These are phyloP conservation scores for Amphimallon solstitiale DNA, from an alignment of 2,888 invertebrate genomes.

Conservation along the genomic window DNA sequence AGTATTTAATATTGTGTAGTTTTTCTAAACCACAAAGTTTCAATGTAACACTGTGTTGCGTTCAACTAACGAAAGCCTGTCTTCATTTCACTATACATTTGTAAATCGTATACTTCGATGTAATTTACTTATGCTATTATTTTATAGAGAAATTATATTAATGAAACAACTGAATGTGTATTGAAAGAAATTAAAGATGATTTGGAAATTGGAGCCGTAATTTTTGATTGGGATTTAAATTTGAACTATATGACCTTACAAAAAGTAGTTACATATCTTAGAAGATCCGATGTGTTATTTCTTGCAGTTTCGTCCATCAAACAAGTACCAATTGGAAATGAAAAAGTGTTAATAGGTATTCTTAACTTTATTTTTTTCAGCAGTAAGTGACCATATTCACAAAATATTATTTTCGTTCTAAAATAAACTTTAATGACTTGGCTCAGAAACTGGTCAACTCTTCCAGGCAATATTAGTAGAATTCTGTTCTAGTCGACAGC, in stretches of 20 bases:
- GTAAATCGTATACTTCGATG: too few relatives aligned
- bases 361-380: background rate
- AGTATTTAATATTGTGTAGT: too few relatives aligned
- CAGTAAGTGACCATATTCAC: constrained; percentile 32
- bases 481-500: too few relatives aligned
- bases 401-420: too few relatives aligned
- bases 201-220: constrained; percentile 67
- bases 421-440: too few relatives aligned
- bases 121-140: too few relatives aligned
- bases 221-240: constrained; percentile 67
- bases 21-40: too few relatives aligned
- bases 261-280: constrained; percentile 64
- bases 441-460: too few relatives aligned
- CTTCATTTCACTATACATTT: too few relatives aligned
- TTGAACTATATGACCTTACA: constrained; percentile 66
- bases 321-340: constrained; percentile 59
- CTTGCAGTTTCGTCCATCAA: constrained; percentile 66
- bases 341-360: constrained; percentile 61
- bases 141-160: constrained; percentile 24
- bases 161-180: constrained; percentile 12
- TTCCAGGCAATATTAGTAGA: too few relatives aligned
- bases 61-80: too few relatives aligned
- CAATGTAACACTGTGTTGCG: too few relatives aligned
- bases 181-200: constrained; percentile 57
- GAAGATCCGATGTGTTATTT: constrained; percentile 65